These are phyloP conservation scores for Drosophila pullipes DNA, from an alignment of 2,888 invertebrate species.

Conservation along the genomic window DNA sequence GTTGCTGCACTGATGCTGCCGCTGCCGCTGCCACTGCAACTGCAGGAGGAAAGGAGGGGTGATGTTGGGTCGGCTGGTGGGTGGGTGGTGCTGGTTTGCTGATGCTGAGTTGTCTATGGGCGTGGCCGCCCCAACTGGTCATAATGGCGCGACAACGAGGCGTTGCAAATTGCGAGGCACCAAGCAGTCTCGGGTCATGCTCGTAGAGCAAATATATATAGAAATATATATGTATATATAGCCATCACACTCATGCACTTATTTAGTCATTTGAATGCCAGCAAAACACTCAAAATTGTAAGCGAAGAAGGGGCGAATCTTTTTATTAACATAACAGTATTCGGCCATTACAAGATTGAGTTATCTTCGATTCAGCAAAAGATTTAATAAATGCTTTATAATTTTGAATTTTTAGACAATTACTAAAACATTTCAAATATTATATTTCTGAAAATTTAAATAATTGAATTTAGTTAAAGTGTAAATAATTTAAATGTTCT, in stretches of 20 bases:
- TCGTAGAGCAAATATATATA: conserved; percentile 35
- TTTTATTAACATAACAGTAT: neutral
- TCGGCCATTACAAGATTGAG: neutral
- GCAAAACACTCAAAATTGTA: conserved; percentile 23
- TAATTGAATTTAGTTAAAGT: too few relatives aligned
- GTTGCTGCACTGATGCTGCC: conserved; percentile 31
- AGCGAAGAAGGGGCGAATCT: neutral
- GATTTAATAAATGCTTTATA: neutral
- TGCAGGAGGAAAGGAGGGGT: conserved; percentile 1
- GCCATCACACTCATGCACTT: conserved; percentile 19
- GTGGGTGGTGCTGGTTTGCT: conserved; percentile 7
- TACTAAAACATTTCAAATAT: neutral
- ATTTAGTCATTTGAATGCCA: conserved; percentile 53
- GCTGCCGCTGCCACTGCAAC: neutral
- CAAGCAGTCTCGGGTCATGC: conserved; percentile 60
- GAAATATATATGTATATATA: conserved; percentile 2
- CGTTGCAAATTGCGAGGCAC: conserved; percentile 62
- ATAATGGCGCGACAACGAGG: conserved; percentile 74
- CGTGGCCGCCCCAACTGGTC: conserved; percentile 55
- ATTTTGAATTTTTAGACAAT: neutral
- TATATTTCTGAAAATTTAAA: neutral
- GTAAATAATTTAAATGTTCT: neutral
- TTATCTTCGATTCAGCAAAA: neutral
- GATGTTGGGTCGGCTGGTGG: conserved; percentile 7
- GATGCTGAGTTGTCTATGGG: conserved; percentile 35